Conservation (phyloP, 2,888 invertebrate species). For the Archaeoteleia sp. region DNA sequence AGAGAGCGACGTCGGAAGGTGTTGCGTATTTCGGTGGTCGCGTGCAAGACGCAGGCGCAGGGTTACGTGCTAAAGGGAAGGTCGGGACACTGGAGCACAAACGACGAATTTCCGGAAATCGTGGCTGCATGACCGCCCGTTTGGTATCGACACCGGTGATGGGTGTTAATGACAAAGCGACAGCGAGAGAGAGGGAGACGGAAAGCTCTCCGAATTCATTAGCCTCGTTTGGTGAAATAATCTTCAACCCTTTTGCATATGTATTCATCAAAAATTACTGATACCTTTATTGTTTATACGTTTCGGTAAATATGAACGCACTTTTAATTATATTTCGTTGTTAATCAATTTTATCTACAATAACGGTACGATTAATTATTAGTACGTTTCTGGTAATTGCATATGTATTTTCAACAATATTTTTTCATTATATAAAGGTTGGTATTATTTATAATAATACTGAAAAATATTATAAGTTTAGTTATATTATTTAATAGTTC, state of each 20-base stretch:
- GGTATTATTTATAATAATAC: no score
- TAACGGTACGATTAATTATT: neutral
- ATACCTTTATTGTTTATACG: conserved; percentile 5
- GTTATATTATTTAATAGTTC: no score
- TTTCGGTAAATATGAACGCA: neutral
- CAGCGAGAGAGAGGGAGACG: conserved; percentile 17
- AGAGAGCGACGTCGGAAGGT: conserved; percentile 50
- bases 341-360: neutral
- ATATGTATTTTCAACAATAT: no score
- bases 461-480: no score
- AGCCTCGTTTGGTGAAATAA: conserved; percentile 7
- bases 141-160: conserved; percentile 47
- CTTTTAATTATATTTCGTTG: neutral
- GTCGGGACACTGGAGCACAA: conserved; percentile 54
- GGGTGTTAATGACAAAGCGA: conserved; percentile 44
- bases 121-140: conserved; percentile 61
- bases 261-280: conserved; percentile 14
- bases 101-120: conserved; percentile 68
- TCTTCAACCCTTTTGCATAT: neutral
- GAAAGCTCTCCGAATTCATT: conserved; percentile 34
- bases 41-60: conserved; percentile 62
- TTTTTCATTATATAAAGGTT: no score
- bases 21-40: conserved; percentile 58
- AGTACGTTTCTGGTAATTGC: no score
- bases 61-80: conserved; percentile 39